Conservation (phyloP, 1,140 invertebrate genomes). For the Dendroctonus ponderosae region DNA sequence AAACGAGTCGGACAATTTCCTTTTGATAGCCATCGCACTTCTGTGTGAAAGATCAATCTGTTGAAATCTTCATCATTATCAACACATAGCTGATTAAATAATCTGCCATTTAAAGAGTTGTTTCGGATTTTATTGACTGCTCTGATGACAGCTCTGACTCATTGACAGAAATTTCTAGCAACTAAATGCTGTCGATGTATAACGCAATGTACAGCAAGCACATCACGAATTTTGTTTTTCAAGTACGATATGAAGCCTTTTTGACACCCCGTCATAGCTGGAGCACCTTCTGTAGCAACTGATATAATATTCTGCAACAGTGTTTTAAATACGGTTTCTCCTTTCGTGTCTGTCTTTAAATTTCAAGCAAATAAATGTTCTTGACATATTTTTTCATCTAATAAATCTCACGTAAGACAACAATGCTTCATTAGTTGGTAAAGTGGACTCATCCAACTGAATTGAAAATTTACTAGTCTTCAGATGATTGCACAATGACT, state of each 20-base stretch:
- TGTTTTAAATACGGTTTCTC: conserved; percentile 46
- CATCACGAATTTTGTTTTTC: conserved; percentile 29
- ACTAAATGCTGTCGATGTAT: conserved; percentile 31
- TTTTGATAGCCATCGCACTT: conserved; percentile 37
- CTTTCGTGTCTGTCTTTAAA: conserved; percentile 30
- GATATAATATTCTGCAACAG: conserved; percentile 40
- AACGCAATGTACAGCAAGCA: conserved; percentile 32
- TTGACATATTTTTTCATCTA: conserved; percentile 29
- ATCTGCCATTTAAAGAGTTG: conserved; percentile 40
- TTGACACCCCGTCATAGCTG: conserved; percentile 32
- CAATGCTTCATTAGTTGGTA: conserved; percentile 29
- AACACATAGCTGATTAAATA: conserved; percentile 46
- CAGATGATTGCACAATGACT: conserved; percentile 41
- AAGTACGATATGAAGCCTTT: conserved; percentile 16
- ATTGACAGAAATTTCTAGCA: conserved; percentile 33
- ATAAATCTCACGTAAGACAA: conserved; percentile 33
- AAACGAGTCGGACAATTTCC: conserved; percentile 18
- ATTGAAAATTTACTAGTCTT: conserved; percentile 40
- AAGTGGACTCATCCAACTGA: conserved; percentile 15
- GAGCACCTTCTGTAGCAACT: conserved; percentile 38
- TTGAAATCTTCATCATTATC: conserved; percentile 49
- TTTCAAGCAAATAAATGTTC: conserved; percentile 36
- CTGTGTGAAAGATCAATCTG: conserved; percentile 47
- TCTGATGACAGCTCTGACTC: conserved; percentile 39
- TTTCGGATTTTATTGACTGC: conserved; percentile 42